A percentile compares a stretch with the other conserved stretches of the same genome.
Evolutionary conservation across 1,140 invertebrate species (phyloP).

Genomic region (Caenorhabditis remanei): DNA sequence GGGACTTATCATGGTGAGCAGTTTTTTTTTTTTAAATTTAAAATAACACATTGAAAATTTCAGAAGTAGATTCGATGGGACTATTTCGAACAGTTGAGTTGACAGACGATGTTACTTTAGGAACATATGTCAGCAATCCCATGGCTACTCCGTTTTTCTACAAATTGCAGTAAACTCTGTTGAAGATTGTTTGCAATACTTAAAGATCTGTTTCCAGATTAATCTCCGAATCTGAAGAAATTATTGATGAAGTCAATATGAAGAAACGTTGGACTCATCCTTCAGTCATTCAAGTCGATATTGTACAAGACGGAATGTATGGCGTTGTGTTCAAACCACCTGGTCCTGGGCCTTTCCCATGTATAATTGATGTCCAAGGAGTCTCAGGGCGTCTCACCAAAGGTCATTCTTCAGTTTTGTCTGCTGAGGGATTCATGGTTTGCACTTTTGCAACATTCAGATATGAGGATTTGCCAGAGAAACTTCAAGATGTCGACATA

Average conservation of each 20-base stretch:
- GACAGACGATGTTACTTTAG: not conserved
- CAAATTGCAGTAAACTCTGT: not conserved
- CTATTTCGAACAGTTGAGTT: not conserved
- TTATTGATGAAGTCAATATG: not conserved
- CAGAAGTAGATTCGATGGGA: not conserved
- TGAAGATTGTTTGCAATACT: too few species aligned
- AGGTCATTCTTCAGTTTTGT: not conserved
- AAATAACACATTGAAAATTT: too few species aligned
- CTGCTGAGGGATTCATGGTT: not conserved
- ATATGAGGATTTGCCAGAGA: not conserved
- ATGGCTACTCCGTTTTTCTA: not conserved
- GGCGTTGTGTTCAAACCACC: not conserved
- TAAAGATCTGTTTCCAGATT: not conserved
- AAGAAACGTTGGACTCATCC: not conserved
- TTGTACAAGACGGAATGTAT: not conserved
- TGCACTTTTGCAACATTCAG: not conserved
- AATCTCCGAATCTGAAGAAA: not conserved
- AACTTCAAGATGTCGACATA: not conserved
- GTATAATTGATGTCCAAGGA: not conserved
- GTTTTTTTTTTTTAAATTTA: too few species aligned
- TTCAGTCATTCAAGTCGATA: not conserved
- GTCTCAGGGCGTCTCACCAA: not conserved
- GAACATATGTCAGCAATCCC: not conserved
- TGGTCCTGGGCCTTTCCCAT: constrained; percentile 11
- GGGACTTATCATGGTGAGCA: not conserved